A percentile compares a stretch with the other conserved stretches of the same genome.
Evolutionary conservation across 2,888 invertebrate genomes (phyloP).

Genomic region (Sesia apiformis): DNA sequence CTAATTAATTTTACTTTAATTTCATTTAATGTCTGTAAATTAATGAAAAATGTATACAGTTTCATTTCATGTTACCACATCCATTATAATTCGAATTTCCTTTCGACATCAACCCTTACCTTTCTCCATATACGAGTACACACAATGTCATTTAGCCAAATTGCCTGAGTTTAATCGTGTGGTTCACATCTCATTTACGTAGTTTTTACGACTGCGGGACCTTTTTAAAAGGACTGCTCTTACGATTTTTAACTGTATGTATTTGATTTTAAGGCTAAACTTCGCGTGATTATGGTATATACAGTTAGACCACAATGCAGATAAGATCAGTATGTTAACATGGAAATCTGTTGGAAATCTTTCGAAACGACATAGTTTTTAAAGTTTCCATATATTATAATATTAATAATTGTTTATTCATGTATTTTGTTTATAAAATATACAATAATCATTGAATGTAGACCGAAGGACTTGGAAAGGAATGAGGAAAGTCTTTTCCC

Average conservation of each 20-base stretch:
- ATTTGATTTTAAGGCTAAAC: constrained; percentile 30
- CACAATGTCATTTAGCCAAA: constrained; percentile 40
- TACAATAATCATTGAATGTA: too few relatives aligned
- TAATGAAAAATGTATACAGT: too few relatives aligned
- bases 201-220: constrained; percentile 39
- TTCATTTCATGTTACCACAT: background rate
- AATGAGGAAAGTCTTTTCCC: too few relatives aligned
- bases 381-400: too few relatives aligned
- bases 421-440: too few relatives aligned
- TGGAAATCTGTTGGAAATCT: too few relatives aligned
- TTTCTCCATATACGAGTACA: constrained; percentile 18
- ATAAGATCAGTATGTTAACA: too few relatives aligned
- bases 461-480: too few relatives aligned
- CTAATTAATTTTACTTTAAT: too few relatives aligned
- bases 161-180: constrained; percentile 48
- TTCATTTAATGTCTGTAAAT: too few relatives aligned
- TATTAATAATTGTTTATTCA: too few relatives aligned
- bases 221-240: constrained; percentile 15
- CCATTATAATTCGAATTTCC: background rate
- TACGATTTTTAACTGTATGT: constrained; percentile 12
- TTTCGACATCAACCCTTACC: constrained; percentile 7
- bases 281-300: background rate
- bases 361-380: too few relatives aligned
- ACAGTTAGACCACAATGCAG: background rate
- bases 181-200: constrained; percentile 56